These are phyloP conservation scores for Drosophila neotestacea DNA, from an alignment of 2,888 invertebrate species.

Conservation along the genomic window DNA sequence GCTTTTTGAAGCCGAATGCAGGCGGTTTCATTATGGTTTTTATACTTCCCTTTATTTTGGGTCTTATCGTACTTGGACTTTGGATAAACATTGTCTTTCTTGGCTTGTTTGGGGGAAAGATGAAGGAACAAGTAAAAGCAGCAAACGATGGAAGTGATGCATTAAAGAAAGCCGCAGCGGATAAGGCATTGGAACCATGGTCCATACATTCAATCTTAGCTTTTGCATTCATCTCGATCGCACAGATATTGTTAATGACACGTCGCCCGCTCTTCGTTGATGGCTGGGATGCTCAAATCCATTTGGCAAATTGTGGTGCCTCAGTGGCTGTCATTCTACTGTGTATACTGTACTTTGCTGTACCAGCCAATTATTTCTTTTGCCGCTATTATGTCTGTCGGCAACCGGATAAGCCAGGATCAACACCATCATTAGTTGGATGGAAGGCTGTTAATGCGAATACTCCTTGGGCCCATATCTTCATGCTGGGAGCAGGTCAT, in stretches of 20 bases:
- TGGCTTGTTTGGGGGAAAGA: slow-evolving; percentile 32
- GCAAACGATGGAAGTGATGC: not conserved
- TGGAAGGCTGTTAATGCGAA: slow-evolving; percentile 49
- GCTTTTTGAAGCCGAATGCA: not conserved
- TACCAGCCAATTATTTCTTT: slow-evolving; percentile 58
- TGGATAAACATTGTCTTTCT: slow-evolving; percentile 61
- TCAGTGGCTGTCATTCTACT: slow-evolving; percentile 36
- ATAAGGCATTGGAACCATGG: slow-evolving; percentile 46
- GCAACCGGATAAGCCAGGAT: slow-evolving; percentile 22
- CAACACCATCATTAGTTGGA: slow-evolving; percentile 38
- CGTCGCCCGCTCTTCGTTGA: slow-evolving; percentile 5
- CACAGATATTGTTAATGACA: not conserved
- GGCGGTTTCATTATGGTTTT: not conserved
- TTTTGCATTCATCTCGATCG: not conserved
- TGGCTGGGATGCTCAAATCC: slow-evolving; percentile 26
- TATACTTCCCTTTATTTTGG: slow-evolving; percentile 22
- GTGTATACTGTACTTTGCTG: slow-evolving; percentile 25
- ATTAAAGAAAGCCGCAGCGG: slow-evolving; percentile 8
- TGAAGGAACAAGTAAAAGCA: not conserved
- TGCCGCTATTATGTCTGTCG: slow-evolving; percentile 60
- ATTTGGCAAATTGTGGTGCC: not conserved
- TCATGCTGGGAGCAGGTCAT: slow-evolving; percentile 49
- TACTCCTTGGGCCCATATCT: slow-evolving; percentile 55
- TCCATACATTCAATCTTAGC: slow-evolving; percentile 4
- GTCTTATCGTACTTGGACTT: slow-evolving; percentile 18